Evolutionary conservation across 2,113 vertebrate genomes (phyloP).

Genomic region (Orcinus orca): DNA sequence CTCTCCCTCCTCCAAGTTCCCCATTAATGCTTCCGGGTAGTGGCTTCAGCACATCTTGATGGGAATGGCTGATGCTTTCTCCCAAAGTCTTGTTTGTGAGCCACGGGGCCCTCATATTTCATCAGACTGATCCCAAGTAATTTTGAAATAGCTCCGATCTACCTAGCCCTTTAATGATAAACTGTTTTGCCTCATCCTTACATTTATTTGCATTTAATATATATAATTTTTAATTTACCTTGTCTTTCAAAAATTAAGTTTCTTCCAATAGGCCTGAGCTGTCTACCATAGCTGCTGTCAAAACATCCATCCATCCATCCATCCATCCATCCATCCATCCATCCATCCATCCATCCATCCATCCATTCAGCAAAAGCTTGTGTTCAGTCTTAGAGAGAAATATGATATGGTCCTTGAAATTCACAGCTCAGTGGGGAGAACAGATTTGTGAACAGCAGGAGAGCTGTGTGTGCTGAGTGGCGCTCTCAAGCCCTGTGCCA

Average conservation of each 20-base stretch:
- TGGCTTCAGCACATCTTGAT: background rate
- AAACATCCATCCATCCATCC: background rate
- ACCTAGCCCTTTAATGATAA: background rate
- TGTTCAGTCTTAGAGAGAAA: background rate
- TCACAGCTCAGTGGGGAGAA: background rate
- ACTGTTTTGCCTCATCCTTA: background rate
- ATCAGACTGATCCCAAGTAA: background rate
- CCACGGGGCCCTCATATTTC: background rate
- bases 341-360: background rate
- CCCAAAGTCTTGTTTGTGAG: background rate
- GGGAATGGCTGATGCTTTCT: background rate
- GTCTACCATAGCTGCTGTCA: background rate
- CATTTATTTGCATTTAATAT: background rate
- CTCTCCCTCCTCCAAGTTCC: rapidly evolving
- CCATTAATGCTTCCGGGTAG: rapidly evolving
- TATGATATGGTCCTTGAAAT: background rate
- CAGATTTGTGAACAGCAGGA: background rate
- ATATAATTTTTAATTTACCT: background rate
- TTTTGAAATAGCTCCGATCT: background rate
- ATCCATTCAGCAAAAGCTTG: background rate
- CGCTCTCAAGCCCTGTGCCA: background rate
- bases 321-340: background rate
- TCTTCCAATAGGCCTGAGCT: background rate
- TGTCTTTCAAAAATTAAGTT: background rate
- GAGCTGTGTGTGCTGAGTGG: background rate